Evolutionary conservation across 23 tunicate species (phyloP), one percentile per base, ranked within the genome.

Genomic region (Corella eumyota): DNA sequence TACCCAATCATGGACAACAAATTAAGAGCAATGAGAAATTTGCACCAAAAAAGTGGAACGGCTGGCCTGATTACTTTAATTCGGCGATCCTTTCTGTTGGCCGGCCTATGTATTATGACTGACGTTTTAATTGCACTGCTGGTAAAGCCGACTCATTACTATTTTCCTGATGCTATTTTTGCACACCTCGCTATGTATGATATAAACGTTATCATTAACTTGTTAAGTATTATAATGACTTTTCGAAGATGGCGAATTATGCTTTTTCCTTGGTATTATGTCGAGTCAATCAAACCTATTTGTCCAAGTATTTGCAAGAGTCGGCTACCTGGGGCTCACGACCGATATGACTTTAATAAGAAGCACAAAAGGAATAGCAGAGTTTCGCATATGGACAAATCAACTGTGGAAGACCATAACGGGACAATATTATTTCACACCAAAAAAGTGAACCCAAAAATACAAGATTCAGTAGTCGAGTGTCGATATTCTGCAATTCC

Each of bases 1-100:
- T 84, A 84, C 63, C 94, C 94, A 34, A 84, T 84, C 62, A 84
- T 84, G 94, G 94, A 84, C 62, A 75, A 69, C 68, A 84, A 84
- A 46, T 78, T 84, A 20, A 67, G 94, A 31, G 70, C 94, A 28
- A 72, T 75, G 38, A 23, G 94, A 46, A 61, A 69, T 27, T 67
- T 33, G 1, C 80, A 84, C 70, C 54, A 69, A 70, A 38, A 68
- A 55, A 59, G 78, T 46, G 64, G 70, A 29, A 80, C 49, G 69
- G 37, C 34, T 36, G 80, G 73, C 9, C 40, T 84, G 4, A 45
- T 84, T 30, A 69, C 50, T 4, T 66, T 84, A n/a, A 84, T 84
- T 2, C 62, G 94, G 45, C 56, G 94, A 38, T 62, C 94, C 21
- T 84, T 84, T 50, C 40, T 84, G 4, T 37, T 84, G 28, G 80